A percentile compares a stretch with the other conserved stretches of the same genome.
phyloP scores from a whole-genome alignment of 1,140 invertebrate species.

The Phymastichus coffea region DNA sequence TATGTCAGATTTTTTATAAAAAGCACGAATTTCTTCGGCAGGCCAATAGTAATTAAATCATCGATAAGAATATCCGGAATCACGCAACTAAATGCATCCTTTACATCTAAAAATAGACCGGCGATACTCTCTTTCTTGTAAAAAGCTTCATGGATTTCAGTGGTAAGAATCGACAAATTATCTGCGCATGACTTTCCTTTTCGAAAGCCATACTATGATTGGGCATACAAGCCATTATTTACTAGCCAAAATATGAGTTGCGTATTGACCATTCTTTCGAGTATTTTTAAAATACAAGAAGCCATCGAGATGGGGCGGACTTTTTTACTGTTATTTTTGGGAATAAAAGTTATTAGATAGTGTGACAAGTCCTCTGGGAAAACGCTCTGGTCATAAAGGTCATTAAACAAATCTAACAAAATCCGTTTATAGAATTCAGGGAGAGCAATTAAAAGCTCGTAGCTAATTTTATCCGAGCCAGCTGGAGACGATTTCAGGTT shows the following conservation, averaged over 20 bases:
- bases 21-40: not conserved
- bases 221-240: conserved; percentile 11
- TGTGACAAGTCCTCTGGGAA: conserved; percentile 32
- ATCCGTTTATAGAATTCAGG: conserved; percentile 22
- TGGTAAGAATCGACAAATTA: conserved; percentile 11
- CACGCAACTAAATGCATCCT: not conserved
- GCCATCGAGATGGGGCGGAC: conserved; percentile 30
- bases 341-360: conserved; percentile 32
- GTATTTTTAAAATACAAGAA: not conserved
- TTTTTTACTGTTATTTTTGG: conserved; percentile 30
- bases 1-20: not conserved
- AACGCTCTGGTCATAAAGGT: conserved; percentile 12
- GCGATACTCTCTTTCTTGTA: not conserved
- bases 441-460: conserved; percentile 22
- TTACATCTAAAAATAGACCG: not conserved
- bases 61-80: not conserved
- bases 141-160: not conserved
- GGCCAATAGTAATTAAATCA: not conserved
- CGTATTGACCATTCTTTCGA: not conserved
- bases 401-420: conserved; percentile 30
- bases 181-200: conserved; percentile 15
- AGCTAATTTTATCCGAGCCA: conserved; percentile 28
- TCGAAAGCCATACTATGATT: conserved; percentile 18
- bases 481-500: conserved; percentile 26
- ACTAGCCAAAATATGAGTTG: conserved; percentile 9